phyloP scores from a whole-genome alignment of 2,888 invertebrate genomes.

The Spialia ferax region DNA sequence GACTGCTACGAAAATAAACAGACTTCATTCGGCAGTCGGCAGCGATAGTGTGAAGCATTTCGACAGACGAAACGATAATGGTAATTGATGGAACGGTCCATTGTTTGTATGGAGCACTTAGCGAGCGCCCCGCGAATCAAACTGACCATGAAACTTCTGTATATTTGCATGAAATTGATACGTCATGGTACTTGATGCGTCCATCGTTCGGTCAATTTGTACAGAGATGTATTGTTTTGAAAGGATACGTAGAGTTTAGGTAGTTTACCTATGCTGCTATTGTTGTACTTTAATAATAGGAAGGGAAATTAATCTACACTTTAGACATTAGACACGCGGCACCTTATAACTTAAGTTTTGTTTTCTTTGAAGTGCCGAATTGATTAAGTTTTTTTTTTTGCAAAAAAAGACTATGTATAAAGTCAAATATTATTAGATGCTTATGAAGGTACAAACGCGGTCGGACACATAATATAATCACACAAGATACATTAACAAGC shows the following conservation, averaged over 20 bases:
- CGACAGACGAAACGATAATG: constrained; percentile 19
- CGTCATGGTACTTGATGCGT: constrained; percentile 18
- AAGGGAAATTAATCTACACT: not conserved
- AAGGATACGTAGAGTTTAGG: not conserved
- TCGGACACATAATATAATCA: too few relatives aligned
- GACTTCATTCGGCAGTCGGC: not conserved
- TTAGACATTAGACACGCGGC: too few relatives aligned
- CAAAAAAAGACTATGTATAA: too few relatives aligned
- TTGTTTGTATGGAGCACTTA: constrained; percentile 16
- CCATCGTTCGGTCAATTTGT: constrained; percentile 1
- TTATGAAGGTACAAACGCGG: too few relatives aligned
- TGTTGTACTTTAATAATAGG: not conserved
- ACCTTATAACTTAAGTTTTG: too few relatives aligned
- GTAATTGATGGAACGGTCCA: constrained; percentile 9
- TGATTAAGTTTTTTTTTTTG: too few relatives aligned
- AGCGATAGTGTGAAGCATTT: constrained; percentile 10
- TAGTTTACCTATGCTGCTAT: not conserved
- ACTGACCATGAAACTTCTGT: constrained; percentile 25
- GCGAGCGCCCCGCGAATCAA: constrained; percentile 7
- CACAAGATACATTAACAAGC: too few relatives aligned
- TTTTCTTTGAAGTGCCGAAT: too few relatives aligned
- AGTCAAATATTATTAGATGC: too few relatives aligned
- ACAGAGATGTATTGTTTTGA: not conserved
- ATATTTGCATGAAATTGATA: constrained; percentile 28
- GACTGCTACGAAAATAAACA: not conserved